Evolutionary conservation across 2,888 invertebrate genomes (phyloP).

Genomic region (Rugalucina vietnamica): DNA sequence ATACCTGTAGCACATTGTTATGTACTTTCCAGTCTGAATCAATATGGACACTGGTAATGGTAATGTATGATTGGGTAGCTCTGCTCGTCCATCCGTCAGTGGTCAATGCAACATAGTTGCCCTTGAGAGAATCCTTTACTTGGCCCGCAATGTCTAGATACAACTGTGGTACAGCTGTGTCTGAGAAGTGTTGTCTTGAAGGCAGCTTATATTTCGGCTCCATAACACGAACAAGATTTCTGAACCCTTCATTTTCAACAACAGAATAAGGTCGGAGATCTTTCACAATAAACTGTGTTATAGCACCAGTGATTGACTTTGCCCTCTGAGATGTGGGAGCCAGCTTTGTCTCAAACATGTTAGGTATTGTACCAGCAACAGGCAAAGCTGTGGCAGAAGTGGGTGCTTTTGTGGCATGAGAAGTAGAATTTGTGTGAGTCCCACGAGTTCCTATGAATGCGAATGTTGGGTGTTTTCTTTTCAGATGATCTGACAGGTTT

Average conservation of each 20-base stretch:
- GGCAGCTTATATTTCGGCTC: slow-evolving; percentile 34
- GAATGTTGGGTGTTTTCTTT: background rate
- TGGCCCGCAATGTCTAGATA: background rate
- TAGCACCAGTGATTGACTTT: background rate
- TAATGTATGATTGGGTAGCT: slow-evolving; percentile 34
- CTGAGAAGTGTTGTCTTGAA: slow-evolving; percentile 28
- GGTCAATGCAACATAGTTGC: slow-evolving; percentile 25
- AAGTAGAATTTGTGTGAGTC: background rate
- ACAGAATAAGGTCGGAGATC: slow-evolving; percentile 31
- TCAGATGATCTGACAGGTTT: slow-evolving; percentile 20
- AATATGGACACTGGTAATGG: slow-evolving; percentile 10
- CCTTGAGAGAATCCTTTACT: slow-evolving; percentile 14
- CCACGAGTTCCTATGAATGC: background rate
- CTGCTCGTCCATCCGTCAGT: slow-evolving; percentile 42
- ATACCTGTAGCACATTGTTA: slow-evolving; percentile 23
- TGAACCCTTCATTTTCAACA: slow-evolving; percentile 34
- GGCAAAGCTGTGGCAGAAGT: background rate
- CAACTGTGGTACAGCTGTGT: slow-evolving; percentile 20
- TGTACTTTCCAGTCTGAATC: slow-evolving; percentile 1
- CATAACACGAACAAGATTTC: slow-evolving; percentile 10
- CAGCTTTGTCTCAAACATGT: slow-evolving; percentile 1
- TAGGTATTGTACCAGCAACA: background rate
- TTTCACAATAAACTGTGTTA: slow-evolving; percentile 33
- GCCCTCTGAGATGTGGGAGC: slow-evolving; percentile 13
- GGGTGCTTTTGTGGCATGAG: background rate